Base-by-base conservation (phyloP, 2,797 vertebrate genomes). In the Paedocypris micromegethes region DNA sequence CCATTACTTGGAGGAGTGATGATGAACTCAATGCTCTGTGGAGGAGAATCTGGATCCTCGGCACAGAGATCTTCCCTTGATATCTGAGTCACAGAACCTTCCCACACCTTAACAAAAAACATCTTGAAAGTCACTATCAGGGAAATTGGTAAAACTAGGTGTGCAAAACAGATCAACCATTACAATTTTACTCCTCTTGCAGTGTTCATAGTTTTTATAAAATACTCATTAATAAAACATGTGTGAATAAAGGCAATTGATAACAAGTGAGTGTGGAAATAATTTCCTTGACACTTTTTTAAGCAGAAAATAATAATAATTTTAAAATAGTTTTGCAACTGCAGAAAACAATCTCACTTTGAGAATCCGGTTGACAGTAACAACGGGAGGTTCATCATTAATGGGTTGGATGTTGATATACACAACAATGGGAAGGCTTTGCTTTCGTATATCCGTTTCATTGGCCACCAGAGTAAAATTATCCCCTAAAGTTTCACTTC, bases 1-100 rank as follows among this genome's bases (percentile, higher is more conserved):
- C 94, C 92, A 5, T 92, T 95, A 80, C 87, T 95, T 42, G 94
- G 93, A 3, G 89, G 89, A 44, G 89, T 93, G 78, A 94, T 57
- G 6, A 89, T 84, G 68, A 91, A 96, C 72, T 91, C 79, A 58
- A 97, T 83, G 5, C 85, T 85, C 51, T 88, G 84, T 0, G 89
- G 78, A 4, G 75, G 83, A 2, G 92, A 91, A 83, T 96, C 93
- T 9, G 65, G 72, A 68, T 97, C 93, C 83, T 91, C 88, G 3
- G 87, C 89, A 51, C 82, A 90, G 1, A 97, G 91, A 72, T 93
- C 88, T 23, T 81, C 78, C 9, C 23, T 6, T 4, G 88, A 91
- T 82, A 96, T 89, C 83, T 91, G 90, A 40, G 92, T 94, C 64
- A 93, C 82, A 4, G 94, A 93, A 67, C 84, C 85, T 51, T 83